Evolutionary conservation across 2,888 invertebrate species (phyloP).

Genomic region (Noctua fimbriata): DNA sequence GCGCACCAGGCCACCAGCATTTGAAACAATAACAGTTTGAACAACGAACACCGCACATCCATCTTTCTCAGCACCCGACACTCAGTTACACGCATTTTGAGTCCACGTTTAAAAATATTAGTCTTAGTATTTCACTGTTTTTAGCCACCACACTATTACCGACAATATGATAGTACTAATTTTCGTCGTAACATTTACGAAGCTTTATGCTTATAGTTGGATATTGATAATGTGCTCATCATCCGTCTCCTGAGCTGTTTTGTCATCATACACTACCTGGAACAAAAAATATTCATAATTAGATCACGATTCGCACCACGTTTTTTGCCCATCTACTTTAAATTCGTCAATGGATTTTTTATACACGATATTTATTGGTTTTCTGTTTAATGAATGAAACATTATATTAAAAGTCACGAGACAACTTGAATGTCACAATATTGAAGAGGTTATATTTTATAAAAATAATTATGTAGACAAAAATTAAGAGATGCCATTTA

Average conservation of each 20-base stretch:
- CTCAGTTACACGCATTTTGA: slow-evolving; percentile 80
- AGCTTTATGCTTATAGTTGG: slow-evolving; percentile 86
- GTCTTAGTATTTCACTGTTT: slow-evolving; percentile 62
- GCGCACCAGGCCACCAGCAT: slow-evolving; percentile 84
- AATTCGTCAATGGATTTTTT: slow-evolving; percentile 35
- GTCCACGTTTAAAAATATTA: slow-evolving; percentile 69
- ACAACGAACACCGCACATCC: slow-evolving; percentile 86
- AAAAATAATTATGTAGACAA: neutral
- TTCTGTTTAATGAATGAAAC: slow-evolving; percentile 19
- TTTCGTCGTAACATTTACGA: slow-evolving; percentile 71
- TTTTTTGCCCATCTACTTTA: slow-evolving; percentile 28
- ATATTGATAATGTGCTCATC: slow-evolving; percentile 81
- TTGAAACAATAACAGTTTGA: slow-evolving; percentile 86
- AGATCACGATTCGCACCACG: slow-evolving; percentile 29
- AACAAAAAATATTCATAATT: slow-evolving; percentile 72
- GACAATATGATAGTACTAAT: slow-evolving; percentile 60
- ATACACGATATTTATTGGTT: slow-evolving; percentile 21
- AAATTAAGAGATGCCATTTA: slow-evolving; percentile 23
- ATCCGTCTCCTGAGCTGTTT: slow-evolving; percentile 79
- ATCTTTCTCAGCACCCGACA: slow-evolving; percentile 83
- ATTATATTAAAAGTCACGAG: slow-evolving; percentile 25
- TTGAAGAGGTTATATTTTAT: slow-evolving; percentile 16
- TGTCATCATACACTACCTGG: slow-evolving; percentile 88
- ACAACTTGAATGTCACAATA: slow-evolving; percentile 33
- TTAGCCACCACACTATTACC: slow-evolving; percentile 63